Evolutionary conservation across 2,888 invertebrate species (phyloP), one percentile per base, ranked within the genome.

Genomic region (Leucoptera coffeella): DNA sequence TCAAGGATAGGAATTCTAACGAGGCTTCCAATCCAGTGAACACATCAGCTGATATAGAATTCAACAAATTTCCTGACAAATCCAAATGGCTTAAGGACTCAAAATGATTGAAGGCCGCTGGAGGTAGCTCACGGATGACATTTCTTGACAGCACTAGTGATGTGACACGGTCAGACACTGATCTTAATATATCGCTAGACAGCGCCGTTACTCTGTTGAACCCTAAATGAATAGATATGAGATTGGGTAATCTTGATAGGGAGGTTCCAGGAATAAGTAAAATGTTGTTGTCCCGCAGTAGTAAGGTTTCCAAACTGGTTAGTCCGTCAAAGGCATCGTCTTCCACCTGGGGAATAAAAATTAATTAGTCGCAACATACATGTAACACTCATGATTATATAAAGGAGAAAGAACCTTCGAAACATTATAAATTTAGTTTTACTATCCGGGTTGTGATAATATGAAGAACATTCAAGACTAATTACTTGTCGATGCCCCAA

Each of bases 121-220:
- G 52, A 0, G 91, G 91, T 30, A 93, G 69, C 61, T 92, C 91
- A 26, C 90, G 75, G 19, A 93, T 86, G 2, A 92, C 82, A 52
- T 93, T 93, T 34, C 86, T 77, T 0, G 88, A 82, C 15, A 93
- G 61, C 1, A 84, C 81, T 28, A 93, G 59, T 2, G 77, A 75
- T n/a, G 77, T 80, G 1, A 83, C 78, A 43, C 78, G 75, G 29
- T 82, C 78, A 0, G 85, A 82, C 21, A 86, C 75, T 1, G 85
- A 79, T 31, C 79, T 73, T 2, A 90, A 64, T 31, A 88, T 82
- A 38, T 87, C 88, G 7, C 78, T 79, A 0, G 89, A 88, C 22
- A 91, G 53, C 1, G 89, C 91, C 1, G 89, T 88, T 4, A 93
- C 85, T 36, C 91, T 74, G 53, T 93, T 93, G 50, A 82, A 91